Evolutionary conservation across 2,888 invertebrate genomes (phyloP), one percentile per base, ranked within the genome.

Genomic region (Cynaeus angustus): DNA sequence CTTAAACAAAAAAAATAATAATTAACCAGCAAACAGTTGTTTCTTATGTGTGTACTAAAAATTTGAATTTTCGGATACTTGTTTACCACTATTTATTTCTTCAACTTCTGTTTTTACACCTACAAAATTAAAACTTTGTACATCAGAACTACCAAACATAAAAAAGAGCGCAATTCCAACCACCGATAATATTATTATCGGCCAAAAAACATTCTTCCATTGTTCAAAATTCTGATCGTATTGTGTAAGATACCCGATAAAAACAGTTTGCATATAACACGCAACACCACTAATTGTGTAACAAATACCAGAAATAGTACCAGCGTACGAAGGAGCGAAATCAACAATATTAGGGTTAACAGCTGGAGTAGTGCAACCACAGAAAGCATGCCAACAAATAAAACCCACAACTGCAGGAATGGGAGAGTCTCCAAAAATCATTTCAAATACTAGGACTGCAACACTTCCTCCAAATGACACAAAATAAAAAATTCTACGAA

Each of bases 141-240:
- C n/a, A n/a, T n/a, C n/a, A n/a, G n/a, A n/a, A n/a, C n/a, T n/a
- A n/a, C n/a, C n/a, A n/a, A n/a, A n/a, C n/a, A n/a, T n/a, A n/a
- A n/a, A n/a, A n/a, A n/a, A n/a, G n/a, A n/a, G n/a, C n/a, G n/a
- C n/a, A n/a, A n/a, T n/a, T n/a, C n/a, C n/a, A n/a, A n/a, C n/a
- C n/a, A n/a, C n/a, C n/a, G n/a, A n/a, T n/a, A n/a, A n/a, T n/a
- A n/a, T n/a, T n/a, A n/a, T n/a, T n/a, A n/a, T n/a, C n/a, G n/a
- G n/a, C 52, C 52, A 26, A 30, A 52, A 52, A 6, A 52, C n/a
- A n/a, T 10, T n/a, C 14, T 3, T 52, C 52, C 52, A 52, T 12
- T 52, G 52, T 30, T 52, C n/a, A 28, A 52, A 52, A 9, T 1
- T 8, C 3, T 52, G 52, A 1, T 6, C 3, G 1, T 53, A 14